Evolutionary conservation across 2,888 invertebrate genomes (phyloP), one percentile per base, ranked within the genome.

Genomic region (Orchesellides sinensis): DNA sequence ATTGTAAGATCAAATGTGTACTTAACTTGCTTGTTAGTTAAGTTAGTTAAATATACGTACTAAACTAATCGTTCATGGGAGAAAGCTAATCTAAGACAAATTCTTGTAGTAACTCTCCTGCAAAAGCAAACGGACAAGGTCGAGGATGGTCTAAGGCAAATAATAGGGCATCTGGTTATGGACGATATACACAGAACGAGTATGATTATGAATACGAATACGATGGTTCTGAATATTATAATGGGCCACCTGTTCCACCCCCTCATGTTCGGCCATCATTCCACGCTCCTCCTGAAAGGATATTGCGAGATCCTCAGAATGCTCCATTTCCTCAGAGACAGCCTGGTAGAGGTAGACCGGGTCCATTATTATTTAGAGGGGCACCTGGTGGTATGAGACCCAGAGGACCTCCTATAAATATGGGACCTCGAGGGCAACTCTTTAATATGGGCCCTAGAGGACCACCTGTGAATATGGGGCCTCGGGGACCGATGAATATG

Each of bases 241-340:
- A 70, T 35, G 19, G 78, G n/a, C 14, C 27, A 23, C 47, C 3
- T 45, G 45, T 56, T 21, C 40, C 40, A 8, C 52, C 21, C 17
- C 25, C 29, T 56, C 63, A 32, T 65, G 52, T 49, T 1, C 68
- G 52, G 0, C n/a, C 25, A 5, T 63, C n/a, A 5, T 61, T 66
- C 23, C 29, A 74, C 35, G 35, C 35, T 10, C 74, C 56, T 17
- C 82, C 82, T 4, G 82, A 82, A 75, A 49, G 69, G 54, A 82
- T 82, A 4, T 45, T 83, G 12, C 47, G 83, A 19, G 83, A 83
- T 49, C 82, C 82, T 0, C 5, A n/a, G n/a, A n/a, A 68, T 17
- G 56, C 61, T n/a, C n/a, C 81, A 32, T 21, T 35, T 32, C 29
- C 21, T 19, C 66, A 8, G 14, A 14, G 25, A 0, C 35, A 27